Evolutionary conservation across 2,888 invertebrate genomes (phyloP).

Genomic region (Mystacides longicornis): DNA sequence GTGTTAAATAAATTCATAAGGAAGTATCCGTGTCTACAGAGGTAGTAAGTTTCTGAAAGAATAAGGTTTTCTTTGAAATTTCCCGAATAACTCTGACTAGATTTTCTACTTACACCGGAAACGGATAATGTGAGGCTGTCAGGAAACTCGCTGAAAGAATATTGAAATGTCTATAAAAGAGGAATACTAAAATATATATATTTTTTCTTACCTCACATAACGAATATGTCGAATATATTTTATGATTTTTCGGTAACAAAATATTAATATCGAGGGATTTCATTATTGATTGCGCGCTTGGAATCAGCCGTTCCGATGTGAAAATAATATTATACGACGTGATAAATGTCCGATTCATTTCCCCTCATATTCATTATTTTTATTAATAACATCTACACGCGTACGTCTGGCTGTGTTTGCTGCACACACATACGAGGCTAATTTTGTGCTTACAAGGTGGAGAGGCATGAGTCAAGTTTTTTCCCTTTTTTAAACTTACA

Average conservation of each 20-base stretch:
- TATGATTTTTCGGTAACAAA: background rate
- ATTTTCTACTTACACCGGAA: slow-evolving; percentile 17
- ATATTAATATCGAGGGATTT: background rate
- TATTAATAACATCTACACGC: no score
- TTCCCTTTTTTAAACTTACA: no score
- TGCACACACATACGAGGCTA: no score
- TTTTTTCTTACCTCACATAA: slow-evolving; percentile 1
- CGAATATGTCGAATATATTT: background rate
- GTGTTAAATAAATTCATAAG: no score
- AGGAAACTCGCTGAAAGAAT: slow-evolving; percentile 20
- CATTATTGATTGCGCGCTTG: background rate
- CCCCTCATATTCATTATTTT: no score
- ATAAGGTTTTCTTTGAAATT: slow-evolving; percentile 16
- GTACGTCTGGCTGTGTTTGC: no score
- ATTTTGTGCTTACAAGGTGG: no score
- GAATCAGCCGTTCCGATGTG: background rate
- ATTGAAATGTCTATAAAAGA: slow-evolving; percentile 23
- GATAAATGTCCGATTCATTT: no score
- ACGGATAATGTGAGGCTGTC: slow-evolving; percentile 15
- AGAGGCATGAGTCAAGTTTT: no score
- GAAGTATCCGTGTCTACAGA: background rate
- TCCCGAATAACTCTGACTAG: slow-evolving; percentile 12
- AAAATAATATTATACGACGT: no score
- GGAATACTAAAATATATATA: slow-evolving; percentile 13
- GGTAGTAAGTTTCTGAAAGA: background rate